A percentile compares a stretch with the other conserved stretches of the same genome.
Evolutionary conservation across 2,797 vertebrate genomes (phyloP).

Genomic region (Carduelis carduelis): DNA sequence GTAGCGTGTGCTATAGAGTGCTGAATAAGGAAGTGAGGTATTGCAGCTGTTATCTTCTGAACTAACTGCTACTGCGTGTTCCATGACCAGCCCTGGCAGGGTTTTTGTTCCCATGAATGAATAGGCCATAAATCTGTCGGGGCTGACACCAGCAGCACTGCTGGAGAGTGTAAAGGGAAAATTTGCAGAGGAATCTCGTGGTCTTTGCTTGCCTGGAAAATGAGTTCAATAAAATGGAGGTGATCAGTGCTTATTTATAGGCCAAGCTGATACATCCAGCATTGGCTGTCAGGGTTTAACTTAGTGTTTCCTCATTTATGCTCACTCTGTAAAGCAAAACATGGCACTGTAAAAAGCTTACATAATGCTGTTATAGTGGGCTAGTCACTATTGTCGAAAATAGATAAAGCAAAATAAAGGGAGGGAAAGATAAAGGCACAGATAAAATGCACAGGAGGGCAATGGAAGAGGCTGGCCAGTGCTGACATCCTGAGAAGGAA

Average conservation of each 20-base stretch:
- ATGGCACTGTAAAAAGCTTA: constrained; percentile 33
- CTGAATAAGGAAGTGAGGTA: constrained; percentile 78
- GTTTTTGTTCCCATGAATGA: constrained; percentile 83
- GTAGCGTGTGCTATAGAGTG: constrained; percentile 62
- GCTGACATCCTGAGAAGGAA: background rate
- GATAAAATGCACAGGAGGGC: background rate
- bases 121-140: constrained; percentile 82
- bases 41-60: constrained; percentile 79
- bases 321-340: constrained; percentile 57
- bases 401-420: background rate
- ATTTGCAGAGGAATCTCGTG: constrained; percentile 77
- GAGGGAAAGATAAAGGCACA: background rate
- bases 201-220: constrained; percentile 79
- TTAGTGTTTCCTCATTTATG: constrained; percentile 69
- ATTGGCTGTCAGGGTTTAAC: constrained; percentile 69
- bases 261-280: constrained; percentile 72
- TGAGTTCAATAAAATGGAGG: constrained; percentile 80
- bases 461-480: background rate
- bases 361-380: constrained; percentile 41
- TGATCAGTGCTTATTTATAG: constrained; percentile 82
- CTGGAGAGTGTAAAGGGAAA: constrained; percentile 76
- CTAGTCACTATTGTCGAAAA: constrained; percentile 15
- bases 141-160: constrained; percentile 71
- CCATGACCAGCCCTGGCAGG: constrained; percentile 77
- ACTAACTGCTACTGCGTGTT: constrained; percentile 78